Base-by-base conservation (phyloP, 2,797 vertebrate species). In the Decapterus maruadsi region DNA sequence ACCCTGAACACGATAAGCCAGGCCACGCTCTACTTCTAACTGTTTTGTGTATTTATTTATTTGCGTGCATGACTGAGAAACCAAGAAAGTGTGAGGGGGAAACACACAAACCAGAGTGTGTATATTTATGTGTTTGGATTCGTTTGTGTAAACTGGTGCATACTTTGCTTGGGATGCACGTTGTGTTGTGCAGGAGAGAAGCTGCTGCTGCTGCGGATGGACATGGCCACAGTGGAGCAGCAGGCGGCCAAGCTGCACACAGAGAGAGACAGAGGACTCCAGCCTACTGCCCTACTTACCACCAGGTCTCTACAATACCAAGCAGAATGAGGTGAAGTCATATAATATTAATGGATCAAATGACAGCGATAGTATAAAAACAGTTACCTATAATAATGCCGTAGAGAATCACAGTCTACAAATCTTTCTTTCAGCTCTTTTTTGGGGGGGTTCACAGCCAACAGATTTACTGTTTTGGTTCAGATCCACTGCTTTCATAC, bases 1-100 rank as follows among this genome's bases (percentile, higher is more conserved):
- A 81, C 77, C 77, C 64, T 19, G 26, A 78, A 69, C 66, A 69
- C 55, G 76, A 75, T 70, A 77, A 80, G 54, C 29, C 38, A 78
- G 75, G 55, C 77, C 54, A 81, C 42, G 22, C 55, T 75, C 75
- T 53, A 68, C 65, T 70, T 73, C 68, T 68, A 31, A 63, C 56
- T 43, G 48, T 10, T 67, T 43, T 45, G 54, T 63, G 55, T 74
- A 57, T 77, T 8, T 75, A 57, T 77, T 8, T 75, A 50, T 68
- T 48, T 55, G 51, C 58, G 66, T 64, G 31, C 46, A 26, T 56
- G 59, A 48, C 42, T 40, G 43, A 40, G 40, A 60, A 71, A 68
- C 42, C 4, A n/a, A 55, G 40, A 45, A 16, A 9, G 59, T 10
- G 26, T 42, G 43, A 69, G 51, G 57, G 57, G 31, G 26, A 60